Evolutionary conservation across 2,888 invertebrate genomes (phyloP), one percentile per base, ranked within the genome.

Genomic region (Nematopogon swammerdamellus): DNA sequence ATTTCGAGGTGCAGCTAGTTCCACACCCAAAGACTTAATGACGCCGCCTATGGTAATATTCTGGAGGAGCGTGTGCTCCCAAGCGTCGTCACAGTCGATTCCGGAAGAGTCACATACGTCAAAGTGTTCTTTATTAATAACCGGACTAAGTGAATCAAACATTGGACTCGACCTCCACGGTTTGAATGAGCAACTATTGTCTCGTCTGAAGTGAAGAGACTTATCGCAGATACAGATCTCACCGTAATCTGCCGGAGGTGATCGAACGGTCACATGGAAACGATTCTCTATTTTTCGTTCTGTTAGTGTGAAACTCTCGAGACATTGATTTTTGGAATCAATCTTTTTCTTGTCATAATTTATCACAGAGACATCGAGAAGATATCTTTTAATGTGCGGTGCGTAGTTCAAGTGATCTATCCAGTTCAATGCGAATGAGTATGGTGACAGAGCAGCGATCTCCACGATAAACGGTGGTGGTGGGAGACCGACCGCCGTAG

Each of bases 401-500:
- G 54, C 52, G 54, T 72, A 77, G 52, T 75, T 63, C 54, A 62
- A 61, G 54, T 77, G 76, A 52, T 76, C 65, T 2, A 72, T 67
- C 79, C 79, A 79, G 29, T 61, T 62, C 16, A 77, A 53, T 6
- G 67, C 67, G 2, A 70, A 64, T 1, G 59, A 51, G 19, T 66
- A 61, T 11, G 66, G 60, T 6, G 63, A 63, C 18, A 58, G 58
- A 5, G 79, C 73, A 1, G 67, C 67, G 25, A 77, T 54, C 54
- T 76, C 70, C 14, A 60, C 56, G 19, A 79, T 67, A 53, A 77
- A 77, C 1, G 79, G 72, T 17, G 76, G 74, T 55, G 70, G 64
- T 2, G 76, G 77, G 57, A 63, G 67, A 11, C 72, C 75, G 2
- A 72, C 63, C 29, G 60, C 60, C 2, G 74, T 77, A 10, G 64